Base-by-base conservation (phyloP, 2,888 invertebrate species). In the Lycia hirtaria region DNA sequence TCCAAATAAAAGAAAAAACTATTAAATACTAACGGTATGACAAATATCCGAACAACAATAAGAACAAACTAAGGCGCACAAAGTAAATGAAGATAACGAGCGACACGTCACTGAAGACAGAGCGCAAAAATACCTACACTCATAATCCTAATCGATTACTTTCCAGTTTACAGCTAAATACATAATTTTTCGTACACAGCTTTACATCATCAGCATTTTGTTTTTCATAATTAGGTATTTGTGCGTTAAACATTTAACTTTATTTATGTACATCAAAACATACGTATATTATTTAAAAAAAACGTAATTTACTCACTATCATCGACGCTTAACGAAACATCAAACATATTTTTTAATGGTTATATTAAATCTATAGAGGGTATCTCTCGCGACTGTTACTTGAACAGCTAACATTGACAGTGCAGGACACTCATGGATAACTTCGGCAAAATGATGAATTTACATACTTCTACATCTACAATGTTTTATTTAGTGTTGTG, bases 201-300 rank as follows among this genome's bases (percentile, higher is more conserved):
- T 78, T 84, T 81, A 82, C 80, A 83, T 81, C 75, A 71, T 80
- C 84, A 86, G 83, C 84, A 78, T 80, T 73, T 69, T 79, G 82
- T 74, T 73, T 78, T 81, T 78, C 85, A 85, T 85, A 67, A 65
- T 67, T 58, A 67, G 67, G 67, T 87, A 90, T 88, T 92, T 92
- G 92, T 92, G 92, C 92, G 92, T 92, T 92, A 89, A 89, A 91
- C 89, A 89, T 90, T 90, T 91, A 91, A 89, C 84, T 81, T 91
- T 90, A 91, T 88, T 88, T 92, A 92, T 92, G 85, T 92, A 92
- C 92, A 92, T 81, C 88, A 88, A 91, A 88, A 88, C 85, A 89
- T 89, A 90, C 88, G 81, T 88, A 88, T 87, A 87, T 87, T 83
- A 87, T 83, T 85, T 77, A 80, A 85, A 86, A 85, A 86, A 41